These are phyloP conservation scores for Bombyx mori DNA, from an alignment of 1,140 invertebrate species.

Conservation along the genomic window DNA sequence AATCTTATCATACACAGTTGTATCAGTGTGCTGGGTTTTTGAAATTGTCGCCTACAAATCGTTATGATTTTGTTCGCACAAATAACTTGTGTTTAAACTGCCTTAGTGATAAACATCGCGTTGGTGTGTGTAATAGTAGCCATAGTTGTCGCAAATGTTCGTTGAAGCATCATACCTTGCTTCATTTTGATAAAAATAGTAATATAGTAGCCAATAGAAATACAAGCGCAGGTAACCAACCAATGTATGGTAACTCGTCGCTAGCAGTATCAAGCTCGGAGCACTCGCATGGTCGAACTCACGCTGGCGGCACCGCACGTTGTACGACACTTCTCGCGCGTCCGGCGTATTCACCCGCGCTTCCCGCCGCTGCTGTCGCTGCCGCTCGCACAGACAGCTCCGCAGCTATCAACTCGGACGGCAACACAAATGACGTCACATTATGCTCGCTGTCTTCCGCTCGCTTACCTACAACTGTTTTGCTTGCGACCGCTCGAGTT, in stretches of 20 bases:
- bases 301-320: slow-evolving; percentile 23
- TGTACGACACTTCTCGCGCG: too few species aligned
- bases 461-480: slow-evolving; percentile 3
- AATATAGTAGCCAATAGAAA: slow-evolving; percentile 18
- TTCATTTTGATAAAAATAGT: slow-evolving; percentile 6
- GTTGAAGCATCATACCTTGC: slow-evolving; percentile 3
- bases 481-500: slow-evolving; percentile 13
- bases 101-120: not conserved
- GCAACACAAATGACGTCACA: slow-evolving; percentile 28
- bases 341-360: too few species aligned
- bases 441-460: not conserved
- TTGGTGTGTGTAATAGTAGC: slow-evolving; percentile 69
- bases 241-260: not conserved
- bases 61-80: not conserved
- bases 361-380: slow-evolving; percentile 70
- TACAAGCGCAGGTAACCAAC: not conserved
- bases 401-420: too few species aligned
- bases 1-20: not conserved
- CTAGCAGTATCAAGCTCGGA: slow-evolving; percentile 11
- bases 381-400: slow-evolving; percentile 74
- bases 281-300: slow-evolving; percentile 43
- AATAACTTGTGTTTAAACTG: not conserved
- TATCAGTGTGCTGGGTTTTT: not conserved
- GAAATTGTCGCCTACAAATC: not conserved
- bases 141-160: slow-evolving; percentile 1